Conservation (phyloP, 2,113 vertebrate genomes). For the Nesospiza acunhae region DNA sequence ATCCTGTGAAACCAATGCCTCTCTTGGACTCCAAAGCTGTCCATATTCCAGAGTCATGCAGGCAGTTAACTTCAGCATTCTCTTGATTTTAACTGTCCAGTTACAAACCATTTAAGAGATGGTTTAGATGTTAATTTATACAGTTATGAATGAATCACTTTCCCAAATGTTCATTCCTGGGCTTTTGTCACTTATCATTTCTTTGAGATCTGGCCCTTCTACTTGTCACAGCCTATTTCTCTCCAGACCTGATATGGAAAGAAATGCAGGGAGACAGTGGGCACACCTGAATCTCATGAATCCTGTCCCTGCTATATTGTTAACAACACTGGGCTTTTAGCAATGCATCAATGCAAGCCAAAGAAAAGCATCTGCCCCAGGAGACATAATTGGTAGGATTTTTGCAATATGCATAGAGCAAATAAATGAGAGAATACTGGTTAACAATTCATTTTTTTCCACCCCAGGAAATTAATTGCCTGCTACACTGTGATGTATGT, state of each 20-base stretch:
- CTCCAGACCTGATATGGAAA: background rate
- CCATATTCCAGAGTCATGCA: background rate
- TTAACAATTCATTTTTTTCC: background rate
- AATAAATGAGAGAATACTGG: background rate
- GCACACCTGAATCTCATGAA: background rate
- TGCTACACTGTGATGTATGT: background rate
- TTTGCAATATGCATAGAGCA: background rate
- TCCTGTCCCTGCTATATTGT: background rate
- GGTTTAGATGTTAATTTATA: background rate
- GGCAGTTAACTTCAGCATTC: background rate
- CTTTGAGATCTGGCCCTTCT: background rate
- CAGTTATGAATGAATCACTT: background rate
- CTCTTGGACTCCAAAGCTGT: background rate
- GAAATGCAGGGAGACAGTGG: background rate
- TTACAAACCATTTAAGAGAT: background rate
- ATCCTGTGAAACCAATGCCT: background rate
- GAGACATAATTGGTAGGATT: background rate
- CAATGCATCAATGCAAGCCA: rapidly evolving
- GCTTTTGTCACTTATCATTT: background rate
- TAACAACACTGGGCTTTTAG: background rate
- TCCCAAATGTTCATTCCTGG: background rate
- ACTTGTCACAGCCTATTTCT: background rate
- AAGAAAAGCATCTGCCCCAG: background rate
- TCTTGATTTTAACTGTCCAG: background rate
- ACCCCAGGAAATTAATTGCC: background rate